phyloP scores from a whole-genome alignment of 2,797 vertebrate species.

The Aulostomus chinensis region DNA sequence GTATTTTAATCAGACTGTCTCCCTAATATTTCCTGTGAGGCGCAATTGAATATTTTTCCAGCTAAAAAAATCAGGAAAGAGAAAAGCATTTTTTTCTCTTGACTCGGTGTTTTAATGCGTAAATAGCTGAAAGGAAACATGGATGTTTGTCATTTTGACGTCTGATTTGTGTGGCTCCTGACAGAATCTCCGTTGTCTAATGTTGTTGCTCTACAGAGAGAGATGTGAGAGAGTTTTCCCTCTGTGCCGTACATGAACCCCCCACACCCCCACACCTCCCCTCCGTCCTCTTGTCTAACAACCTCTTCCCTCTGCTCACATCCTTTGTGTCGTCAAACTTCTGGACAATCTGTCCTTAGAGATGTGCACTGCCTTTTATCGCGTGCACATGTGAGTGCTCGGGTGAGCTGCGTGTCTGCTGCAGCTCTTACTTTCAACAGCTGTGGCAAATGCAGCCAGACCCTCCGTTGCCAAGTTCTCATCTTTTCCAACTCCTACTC shows the following conservation, averaged over 20 bases:
- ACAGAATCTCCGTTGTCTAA: background rate
- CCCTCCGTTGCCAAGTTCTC: slow-evolving; percentile 60
- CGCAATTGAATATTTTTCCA: background rate
- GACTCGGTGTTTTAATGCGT: background rate
- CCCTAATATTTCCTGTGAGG: slow-evolving; percentile 7
- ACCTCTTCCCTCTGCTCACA: slow-evolving; percentile 22
- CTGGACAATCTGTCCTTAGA: slow-evolving; percentile 24
- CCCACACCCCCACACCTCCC: slow-evolving; percentile 9
- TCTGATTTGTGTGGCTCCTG: too few species aligned
- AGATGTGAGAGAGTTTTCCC: slow-evolving; percentile 14
- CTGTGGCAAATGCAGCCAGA: slow-evolving; percentile 64
- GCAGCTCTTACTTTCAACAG: slow-evolving; percentile 71
- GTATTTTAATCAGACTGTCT: background rate
- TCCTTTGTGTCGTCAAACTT: slow-evolving; percentile 38
- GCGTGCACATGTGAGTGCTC: slow-evolving; percentile 50
- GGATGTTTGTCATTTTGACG: too few species aligned
- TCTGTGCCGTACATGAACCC: slow-evolving; percentile 6
- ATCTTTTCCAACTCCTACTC: slow-evolving; percentile 57
- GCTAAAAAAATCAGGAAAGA: background rate
- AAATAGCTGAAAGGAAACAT: too few species aligned
- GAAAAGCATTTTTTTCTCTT: background rate
- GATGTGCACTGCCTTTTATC: slow-evolving; percentile 35
- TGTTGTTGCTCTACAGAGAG: background rate
- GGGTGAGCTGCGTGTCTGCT: slow-evolving; percentile 54
- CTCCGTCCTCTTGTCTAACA: too few species aligned